These are phyloP conservation scores for Onychomys arenicola DNA, from an alignment of 2,797 vertebrate species.

Conservation along the genomic window DNA sequence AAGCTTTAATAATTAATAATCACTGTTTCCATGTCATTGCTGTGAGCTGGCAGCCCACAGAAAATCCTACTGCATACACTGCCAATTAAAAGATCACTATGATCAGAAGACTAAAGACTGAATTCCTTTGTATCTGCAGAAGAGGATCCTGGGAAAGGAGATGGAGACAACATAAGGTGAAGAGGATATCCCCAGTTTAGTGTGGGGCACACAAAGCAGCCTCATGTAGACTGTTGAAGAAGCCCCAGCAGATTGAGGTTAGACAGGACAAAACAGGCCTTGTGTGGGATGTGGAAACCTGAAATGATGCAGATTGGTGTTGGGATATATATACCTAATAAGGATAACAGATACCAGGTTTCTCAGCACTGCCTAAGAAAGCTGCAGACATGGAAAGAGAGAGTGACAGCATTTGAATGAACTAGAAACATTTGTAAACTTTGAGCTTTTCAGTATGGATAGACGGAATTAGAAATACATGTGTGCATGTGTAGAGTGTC, in stretches of 20 bases:
- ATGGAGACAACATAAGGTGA: background rate
- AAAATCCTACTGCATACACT: background rate
- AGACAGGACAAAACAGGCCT: accelerated
- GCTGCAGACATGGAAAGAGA: background rate
- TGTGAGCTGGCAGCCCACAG: background rate
- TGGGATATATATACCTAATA: background rate
- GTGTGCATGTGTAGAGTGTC: background rate
- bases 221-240: background rate
- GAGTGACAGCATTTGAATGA: background rate
- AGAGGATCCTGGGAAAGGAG: background rate
- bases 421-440: background rate
- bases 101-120: background rate
- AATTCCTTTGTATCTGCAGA: background rate
- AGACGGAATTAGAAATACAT: background rate
- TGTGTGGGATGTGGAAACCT: no score
- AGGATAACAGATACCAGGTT: background rate
- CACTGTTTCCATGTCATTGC: background rate
- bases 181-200: background rate
- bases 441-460: background rate
- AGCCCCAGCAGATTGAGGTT: background rate
- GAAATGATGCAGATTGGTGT: background rate
- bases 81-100: background rate
- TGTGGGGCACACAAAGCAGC: background rate
- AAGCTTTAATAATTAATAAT: background rate
- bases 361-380: background rate